A percentile compares a stretch with the other conserved stretches of the same genome.
These are phyloP conservation scores for Candoia aspera DNA, from an alignment of 2,113 vertebrate species.

Conservation along the genomic window DNA sequence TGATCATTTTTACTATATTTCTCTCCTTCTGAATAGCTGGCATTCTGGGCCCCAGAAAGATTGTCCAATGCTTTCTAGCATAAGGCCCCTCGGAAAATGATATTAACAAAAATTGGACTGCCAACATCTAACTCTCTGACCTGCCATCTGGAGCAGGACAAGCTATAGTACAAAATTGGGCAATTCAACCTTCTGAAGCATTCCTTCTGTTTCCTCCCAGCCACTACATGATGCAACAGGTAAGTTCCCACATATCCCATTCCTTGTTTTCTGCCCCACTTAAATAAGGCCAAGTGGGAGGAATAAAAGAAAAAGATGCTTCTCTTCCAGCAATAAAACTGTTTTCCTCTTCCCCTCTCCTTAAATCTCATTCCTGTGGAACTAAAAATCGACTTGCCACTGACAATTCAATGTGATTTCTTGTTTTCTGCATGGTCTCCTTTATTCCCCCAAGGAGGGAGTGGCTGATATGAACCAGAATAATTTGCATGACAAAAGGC, in stretches of 20 bases:
- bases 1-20: neutral
- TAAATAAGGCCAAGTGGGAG: neutral
- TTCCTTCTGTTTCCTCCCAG: neutral
- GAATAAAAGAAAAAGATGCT: neutral
- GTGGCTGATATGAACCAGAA: conserved; percentile 6
- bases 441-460: neutral
- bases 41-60: neutral
- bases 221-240: neutral
- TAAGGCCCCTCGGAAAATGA: neutral
- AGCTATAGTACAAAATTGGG: neutral
- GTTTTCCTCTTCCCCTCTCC: neutral
- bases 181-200: neutral
- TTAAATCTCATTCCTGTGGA: neutral
- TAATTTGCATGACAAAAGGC: conserved; percentile 22
- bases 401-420: neutral
- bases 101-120: neutral
- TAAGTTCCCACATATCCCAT: neutral
- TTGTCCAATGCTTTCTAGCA: neutral
- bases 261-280: neutral
- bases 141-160: neutral
- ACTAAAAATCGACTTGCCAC: neutral
- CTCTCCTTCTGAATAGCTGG: neutral
- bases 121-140: neutral
- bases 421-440: neutral
- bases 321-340: neutral